Percentiles rank a stretch among this genome's conserved stretches.
Conservation (phyloP, 2,888 invertebrate species). For the Spodoptera littoralis region DNA sequence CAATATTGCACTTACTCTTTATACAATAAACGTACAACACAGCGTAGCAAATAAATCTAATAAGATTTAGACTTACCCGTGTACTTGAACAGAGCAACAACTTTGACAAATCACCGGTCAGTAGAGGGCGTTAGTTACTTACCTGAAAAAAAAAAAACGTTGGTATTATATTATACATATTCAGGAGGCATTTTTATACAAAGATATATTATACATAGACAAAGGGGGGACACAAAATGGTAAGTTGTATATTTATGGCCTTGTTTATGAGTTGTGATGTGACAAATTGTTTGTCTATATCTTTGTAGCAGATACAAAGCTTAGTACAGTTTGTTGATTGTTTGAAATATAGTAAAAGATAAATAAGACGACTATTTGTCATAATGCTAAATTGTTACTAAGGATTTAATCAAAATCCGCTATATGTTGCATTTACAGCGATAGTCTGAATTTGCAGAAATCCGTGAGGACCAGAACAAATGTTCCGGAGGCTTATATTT, state of each 20-base stretch:
- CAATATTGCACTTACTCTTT: not conserved
- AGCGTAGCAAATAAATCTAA: constrained; percentile 13
- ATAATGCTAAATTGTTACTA: no score
- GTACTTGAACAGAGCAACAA: not conserved
- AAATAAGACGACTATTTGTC: no score
- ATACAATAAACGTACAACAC: not conserved
- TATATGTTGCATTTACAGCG: no score
- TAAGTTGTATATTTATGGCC: constrained; percentile 9
- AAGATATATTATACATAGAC: no score
- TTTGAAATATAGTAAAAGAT: not conserved
- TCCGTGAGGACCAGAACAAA: no score
- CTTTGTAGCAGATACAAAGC: not conserved
- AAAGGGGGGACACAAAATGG: no score
- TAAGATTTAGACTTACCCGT: constrained; percentile 42
- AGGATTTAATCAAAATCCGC: no score
- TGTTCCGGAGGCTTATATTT: no score
- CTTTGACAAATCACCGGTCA: constrained; percentile 27
- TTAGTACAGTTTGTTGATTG: not conserved
- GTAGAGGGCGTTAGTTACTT: constrained; percentile 38
- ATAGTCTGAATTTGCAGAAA: no score
- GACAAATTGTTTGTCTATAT: not conserved
- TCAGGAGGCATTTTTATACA: no score
- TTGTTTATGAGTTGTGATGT: constrained; percentile 2
- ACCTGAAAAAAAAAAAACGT: constrained; percentile 48
- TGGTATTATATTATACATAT: not conserved